Conservation (phyloP, 2,797 vertebrate species). For the Enteromius radiatus region DNA sequence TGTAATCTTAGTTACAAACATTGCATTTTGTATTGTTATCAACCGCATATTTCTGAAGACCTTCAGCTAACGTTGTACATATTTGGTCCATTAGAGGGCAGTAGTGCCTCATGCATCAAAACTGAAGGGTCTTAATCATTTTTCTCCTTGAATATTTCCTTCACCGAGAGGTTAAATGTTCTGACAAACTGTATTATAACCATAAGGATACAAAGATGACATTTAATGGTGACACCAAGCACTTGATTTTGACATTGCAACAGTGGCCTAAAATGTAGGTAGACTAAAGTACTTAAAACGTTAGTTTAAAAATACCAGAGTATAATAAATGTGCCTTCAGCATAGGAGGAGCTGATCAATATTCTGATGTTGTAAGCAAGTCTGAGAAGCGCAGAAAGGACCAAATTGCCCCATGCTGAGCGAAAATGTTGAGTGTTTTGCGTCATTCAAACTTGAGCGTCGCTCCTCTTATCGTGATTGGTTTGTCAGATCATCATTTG, state of each 20-base stretch:
- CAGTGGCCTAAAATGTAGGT: background rate
- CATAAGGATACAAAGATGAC: constrained; percentile 25
- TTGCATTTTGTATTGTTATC: background rate
- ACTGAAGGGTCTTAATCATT: background rate
- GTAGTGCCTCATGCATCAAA: constrained; percentile 7
- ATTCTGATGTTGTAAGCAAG: constrained; percentile 29
- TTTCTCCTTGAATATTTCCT: background rate
- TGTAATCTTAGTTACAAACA: background rate
- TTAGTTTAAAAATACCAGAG: background rate
- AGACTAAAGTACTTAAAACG: constrained; percentile 1
- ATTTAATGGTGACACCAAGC: constrained; percentile 6
- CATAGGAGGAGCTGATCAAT: constrained; percentile 31
- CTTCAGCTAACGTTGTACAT: background rate
- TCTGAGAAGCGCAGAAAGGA: constrained; percentile 19
- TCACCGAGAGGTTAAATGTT: constrained; percentile 33
- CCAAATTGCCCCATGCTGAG: constrained; percentile 35
- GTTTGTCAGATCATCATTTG: constrained; percentile 37
- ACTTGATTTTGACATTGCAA: background rate
- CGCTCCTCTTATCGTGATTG: constrained; percentile 37
- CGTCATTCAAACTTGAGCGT: constrained; percentile 37
- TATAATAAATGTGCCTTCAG: constrained; percentile 15
- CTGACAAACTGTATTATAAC: constrained; percentile 3
- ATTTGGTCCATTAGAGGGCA: constrained; percentile 30
- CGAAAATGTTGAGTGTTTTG: constrained; percentile 16
- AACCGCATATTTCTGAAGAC: background rate